Evolutionary conservation across 2,113 vertebrate species (phyloP).

Genomic region (Callaeas wilsoni): DNA sequence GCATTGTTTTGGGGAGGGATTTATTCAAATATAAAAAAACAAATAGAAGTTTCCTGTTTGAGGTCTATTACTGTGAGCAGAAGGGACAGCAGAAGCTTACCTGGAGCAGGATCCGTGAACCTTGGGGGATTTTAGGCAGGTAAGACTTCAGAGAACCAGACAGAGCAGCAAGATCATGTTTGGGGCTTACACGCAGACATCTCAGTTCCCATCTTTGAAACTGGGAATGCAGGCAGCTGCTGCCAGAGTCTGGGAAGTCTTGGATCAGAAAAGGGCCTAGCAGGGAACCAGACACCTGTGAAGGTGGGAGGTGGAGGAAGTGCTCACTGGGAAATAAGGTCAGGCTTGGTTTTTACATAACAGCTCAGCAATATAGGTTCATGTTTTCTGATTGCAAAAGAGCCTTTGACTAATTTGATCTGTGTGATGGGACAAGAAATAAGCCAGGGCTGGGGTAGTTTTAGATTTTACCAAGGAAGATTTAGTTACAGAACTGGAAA

Average conservation of each 20-base stretch:
- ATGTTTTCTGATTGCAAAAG: not conserved
- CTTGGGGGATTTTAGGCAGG: not conserved
- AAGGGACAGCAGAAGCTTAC: not conserved
- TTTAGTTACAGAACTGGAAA: not conserved
- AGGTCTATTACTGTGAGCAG: not conserved
- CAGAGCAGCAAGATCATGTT: not conserved
- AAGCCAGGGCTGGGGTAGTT: not conserved
- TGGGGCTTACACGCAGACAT: not conserved
- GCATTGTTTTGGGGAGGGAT: not conserved
- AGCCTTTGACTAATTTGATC: not conserved
- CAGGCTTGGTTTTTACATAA: not conserved
- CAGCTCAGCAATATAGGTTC: not conserved
- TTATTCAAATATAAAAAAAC: not conserved
- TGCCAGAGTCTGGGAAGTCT: not conserved
- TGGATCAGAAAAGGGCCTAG: not conserved
- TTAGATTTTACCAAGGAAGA: not conserved
- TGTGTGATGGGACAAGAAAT: not conserved
- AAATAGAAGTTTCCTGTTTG: not conserved
- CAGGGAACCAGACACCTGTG: rapidly evolving
- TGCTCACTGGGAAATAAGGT: not conserved
- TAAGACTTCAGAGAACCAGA: not conserved
- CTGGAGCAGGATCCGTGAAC: not conserved
- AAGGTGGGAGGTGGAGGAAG: not conserved
- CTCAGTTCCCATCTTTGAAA: not conserved
- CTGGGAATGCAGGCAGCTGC: not conserved